A percentile compares a stretch with the other conserved stretches of the same genome.
These are phyloP conservation scores for Paramuricea clavata DNA, from an alignment of 92 coral and sea anemone genomes.

Conservation along the genomic window DNA sequence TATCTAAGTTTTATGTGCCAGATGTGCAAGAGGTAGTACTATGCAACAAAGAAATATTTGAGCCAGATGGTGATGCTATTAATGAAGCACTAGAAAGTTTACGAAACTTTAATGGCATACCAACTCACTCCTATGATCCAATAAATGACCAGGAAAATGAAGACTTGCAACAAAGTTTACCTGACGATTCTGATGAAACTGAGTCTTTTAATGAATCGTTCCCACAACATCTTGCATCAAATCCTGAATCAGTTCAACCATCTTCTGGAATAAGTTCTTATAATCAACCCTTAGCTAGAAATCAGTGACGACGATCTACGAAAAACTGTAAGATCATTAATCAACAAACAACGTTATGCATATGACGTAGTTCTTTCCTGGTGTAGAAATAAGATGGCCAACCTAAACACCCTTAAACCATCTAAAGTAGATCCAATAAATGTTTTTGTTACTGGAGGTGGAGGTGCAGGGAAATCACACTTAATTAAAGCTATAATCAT, in stretches of 20 bases:
- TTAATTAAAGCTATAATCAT: conserved; percentile 57
- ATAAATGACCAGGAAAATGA: conserved; percentile 67
- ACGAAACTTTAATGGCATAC: conserved; percentile 47
- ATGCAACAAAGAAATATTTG: conserved; percentile 58
- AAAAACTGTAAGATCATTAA: conserved; percentile 71
- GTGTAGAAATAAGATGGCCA: conserved; percentile 49
- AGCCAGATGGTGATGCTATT: conserved; percentile 75
- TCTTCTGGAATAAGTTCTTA: neutral
- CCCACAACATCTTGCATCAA: conserved; percentile 55
- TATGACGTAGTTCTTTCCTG: conserved; percentile 23
- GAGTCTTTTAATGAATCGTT: conserved; percentile 57
- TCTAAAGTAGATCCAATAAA: conserved; percentile 41
- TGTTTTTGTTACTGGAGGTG: conserved; percentile 69
- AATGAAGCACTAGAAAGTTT: conserved; percentile 62
- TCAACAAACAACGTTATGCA: conserved; percentile 57
- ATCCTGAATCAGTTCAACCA: conserved; percentile 9
- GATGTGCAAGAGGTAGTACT: conserved; percentile 64
- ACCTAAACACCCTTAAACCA: conserved; percentile 64
- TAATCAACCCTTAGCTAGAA: conserved; percentile 71
- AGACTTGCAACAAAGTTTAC: conserved; percentile 47
- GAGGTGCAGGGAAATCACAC: conserved; percentile 74
- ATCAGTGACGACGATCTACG: conserved; percentile 73
- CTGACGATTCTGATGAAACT: neutral
- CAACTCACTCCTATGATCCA: conserved; percentile 64
- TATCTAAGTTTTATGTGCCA: conserved; percentile 64